Conservation (phyloP, 2,888 invertebrate species). For the Salpingus planirostris region DNA sequence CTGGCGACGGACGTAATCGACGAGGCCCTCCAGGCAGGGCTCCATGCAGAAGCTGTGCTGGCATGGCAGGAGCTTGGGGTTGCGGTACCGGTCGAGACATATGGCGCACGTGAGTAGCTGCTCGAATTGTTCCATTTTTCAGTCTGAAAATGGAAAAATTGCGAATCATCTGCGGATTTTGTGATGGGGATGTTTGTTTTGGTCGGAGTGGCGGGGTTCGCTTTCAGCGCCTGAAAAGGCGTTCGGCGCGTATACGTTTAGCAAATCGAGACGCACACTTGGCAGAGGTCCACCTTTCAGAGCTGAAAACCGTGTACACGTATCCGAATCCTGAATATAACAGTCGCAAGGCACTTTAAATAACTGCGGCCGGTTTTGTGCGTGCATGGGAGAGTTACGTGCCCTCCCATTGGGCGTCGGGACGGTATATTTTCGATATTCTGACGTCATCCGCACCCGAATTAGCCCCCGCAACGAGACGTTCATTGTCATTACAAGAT, state of each 20-base stretch:
- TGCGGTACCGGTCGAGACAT: constrained; percentile 92
- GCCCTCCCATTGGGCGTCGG: constrained; percentile 9
- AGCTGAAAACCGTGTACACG: constrained; percentile 17
- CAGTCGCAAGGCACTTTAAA: constrained; percentile 10
- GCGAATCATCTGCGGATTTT: not conserved
- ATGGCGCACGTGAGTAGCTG: constrained; percentile 97
- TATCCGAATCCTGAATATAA: constrained; percentile 8
- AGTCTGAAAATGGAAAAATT: constrained; percentile 17
- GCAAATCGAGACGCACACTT: constrained; percentile 8
- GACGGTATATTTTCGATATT: too few species aligned
- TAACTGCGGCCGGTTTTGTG: constrained; percentile 7
- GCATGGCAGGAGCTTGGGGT: constrained; percentile 97
- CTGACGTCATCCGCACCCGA: constrained; percentile 12
- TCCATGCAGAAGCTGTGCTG: constrained; percentile 99
- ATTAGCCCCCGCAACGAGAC: constrained; percentile 11
- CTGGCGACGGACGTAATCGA: constrained; percentile 90
- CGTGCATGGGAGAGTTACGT: constrained; percentile 4
- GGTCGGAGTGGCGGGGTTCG: too few species aligned
- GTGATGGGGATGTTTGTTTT: not conserved
- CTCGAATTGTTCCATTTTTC: constrained; percentile 88
- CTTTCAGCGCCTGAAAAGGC: too few species aligned
- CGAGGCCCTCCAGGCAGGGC: constrained; percentile 95
- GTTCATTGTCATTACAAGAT: constrained; percentile 4
- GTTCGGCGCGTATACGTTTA: too few species aligned
- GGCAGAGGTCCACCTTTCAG: constrained; percentile 24